phyloP scores from a whole-genome alignment of 2,113 vertebrate genomes.

The Xiphophorus maculatus region DNA sequence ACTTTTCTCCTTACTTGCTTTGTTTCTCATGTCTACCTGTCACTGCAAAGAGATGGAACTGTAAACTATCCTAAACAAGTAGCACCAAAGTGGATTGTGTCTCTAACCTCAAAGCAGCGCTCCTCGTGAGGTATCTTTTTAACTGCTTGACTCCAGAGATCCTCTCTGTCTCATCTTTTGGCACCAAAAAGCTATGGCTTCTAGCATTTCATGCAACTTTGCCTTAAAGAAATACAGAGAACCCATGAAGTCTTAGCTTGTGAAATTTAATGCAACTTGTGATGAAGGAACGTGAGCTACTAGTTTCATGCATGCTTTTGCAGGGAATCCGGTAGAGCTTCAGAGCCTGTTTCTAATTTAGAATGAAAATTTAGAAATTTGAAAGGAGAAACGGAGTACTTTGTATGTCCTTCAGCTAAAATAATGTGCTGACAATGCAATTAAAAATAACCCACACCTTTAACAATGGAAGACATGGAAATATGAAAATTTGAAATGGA shows the following conservation, averaged over 20 bases:
- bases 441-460: no score
- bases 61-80: not conserved
- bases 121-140: constrained; percentile 6
- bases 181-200: constrained; percentile 4
- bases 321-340: not conserved
- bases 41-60: constrained; percentile 7
- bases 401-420: no score
- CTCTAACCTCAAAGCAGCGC: constrained; percentile 15
- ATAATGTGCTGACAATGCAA: no score
- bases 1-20: constrained; percentile 4
- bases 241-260: not conserved
- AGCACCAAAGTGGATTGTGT: not conserved
- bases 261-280: not conserved
- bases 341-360: not conserved
- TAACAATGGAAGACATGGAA: no score
- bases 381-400: no score
- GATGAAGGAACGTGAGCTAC: no score
- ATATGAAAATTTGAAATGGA: no score
- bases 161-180: constrained; percentile 26
- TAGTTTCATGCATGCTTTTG: not conserved
- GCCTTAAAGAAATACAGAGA: constrained; percentile 4
- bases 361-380: not conserved
- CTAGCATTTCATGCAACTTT: constrained; percentile 6
- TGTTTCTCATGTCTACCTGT: not conserved
- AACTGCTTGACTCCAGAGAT: constrained; percentile 19